phyloP scores from a whole-genome alignment of 1,140 invertebrate genomes.

The Caerostris darwini region DNA sequence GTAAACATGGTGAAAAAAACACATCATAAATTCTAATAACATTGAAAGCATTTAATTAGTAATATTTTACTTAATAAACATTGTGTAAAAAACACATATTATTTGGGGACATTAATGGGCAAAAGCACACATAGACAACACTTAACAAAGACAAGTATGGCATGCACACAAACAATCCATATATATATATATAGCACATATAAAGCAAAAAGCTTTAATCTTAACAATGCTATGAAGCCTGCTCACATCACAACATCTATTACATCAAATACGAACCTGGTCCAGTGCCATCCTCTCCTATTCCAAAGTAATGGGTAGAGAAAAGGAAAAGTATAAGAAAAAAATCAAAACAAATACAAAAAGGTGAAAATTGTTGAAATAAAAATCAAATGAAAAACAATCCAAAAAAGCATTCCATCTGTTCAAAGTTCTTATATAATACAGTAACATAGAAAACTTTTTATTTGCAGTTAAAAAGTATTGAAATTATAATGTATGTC shows the following conservation, averaged over 20 bases:
- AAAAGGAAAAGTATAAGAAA: not conserved
- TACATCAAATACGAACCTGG: constrained; percentile 64
- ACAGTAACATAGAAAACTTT: too few relatives aligned
- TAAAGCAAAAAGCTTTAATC: not conserved
- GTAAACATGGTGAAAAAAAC: too few relatives aligned
- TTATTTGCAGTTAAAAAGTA: too few relatives aligned
- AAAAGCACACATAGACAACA: not conserved
- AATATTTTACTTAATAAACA: too few relatives aligned
- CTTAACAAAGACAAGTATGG: not conserved
- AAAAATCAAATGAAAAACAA: not conserved
- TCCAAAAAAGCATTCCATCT: not conserved
- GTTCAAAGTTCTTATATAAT: too few relatives aligned
- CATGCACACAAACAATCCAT: not conserved
- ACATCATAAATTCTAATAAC: too few relatives aligned
- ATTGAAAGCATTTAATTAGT: too few relatives aligned
- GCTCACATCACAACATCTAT: constrained; percentile 32
- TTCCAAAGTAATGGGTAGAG: not conserved
- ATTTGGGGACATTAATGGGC: too few relatives aligned
- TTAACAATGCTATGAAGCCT: not conserved
- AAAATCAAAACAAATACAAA: constrained; percentile 1
- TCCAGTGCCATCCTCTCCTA: constrained; percentile 53
- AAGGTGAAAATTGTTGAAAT: not conserved
- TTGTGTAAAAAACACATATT: too few relatives aligned
- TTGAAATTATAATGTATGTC: too few relatives aligned
- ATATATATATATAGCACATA: not conserved